phyloP scores from a whole-genome alignment of 2,113 vertebrate genomes.

The Macaca mulatta region DNA sequence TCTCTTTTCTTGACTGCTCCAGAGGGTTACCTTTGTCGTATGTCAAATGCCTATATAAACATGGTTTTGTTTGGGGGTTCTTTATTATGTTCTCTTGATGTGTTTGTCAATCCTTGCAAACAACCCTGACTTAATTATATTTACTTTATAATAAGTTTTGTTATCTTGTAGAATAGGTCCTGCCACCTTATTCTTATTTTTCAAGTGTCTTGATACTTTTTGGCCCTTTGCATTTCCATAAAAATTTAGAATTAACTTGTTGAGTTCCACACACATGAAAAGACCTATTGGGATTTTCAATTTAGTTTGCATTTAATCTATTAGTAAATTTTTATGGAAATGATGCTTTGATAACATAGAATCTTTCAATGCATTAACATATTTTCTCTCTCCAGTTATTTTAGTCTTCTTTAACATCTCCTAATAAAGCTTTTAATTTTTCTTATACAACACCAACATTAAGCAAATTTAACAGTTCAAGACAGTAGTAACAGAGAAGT shows the following conservation, averaged over 20 bases:
- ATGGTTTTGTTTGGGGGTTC: neutral
- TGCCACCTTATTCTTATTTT: conserved; percentile 33
- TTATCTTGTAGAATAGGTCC: conserved; percentile 5
- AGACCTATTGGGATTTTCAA: neutral
- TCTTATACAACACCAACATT: neutral
- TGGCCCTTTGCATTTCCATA: conserved; percentile 1
- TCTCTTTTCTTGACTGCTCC: neutral
- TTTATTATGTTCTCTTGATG: neutral
- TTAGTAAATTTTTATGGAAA: conserved; percentile 27
- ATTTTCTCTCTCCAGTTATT: neutral
- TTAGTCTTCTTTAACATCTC: conserved; percentile 7
- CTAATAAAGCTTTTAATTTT: conserved; percentile 31
- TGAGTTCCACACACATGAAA: neutral
- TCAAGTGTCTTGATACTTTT: conserved; percentile 19
- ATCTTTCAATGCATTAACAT: conserved; percentile 3
- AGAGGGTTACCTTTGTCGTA: neutral
- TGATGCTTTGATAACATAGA: neutral
- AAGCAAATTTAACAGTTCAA: conserved; percentile 16
- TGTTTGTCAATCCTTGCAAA: conserved; percentile 12
- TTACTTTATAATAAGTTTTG: neutral
- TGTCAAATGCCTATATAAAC: conserved; percentile 13
- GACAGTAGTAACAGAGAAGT: neutral
- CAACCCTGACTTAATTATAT: neutral
- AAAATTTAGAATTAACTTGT: conserved; percentile 41
- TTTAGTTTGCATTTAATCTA: conserved; percentile 27